Evolutionary conservation across 2,797 vertebrate genomes (phyloP).

Genomic region (Spinibarbus caldwelli): DNA sequence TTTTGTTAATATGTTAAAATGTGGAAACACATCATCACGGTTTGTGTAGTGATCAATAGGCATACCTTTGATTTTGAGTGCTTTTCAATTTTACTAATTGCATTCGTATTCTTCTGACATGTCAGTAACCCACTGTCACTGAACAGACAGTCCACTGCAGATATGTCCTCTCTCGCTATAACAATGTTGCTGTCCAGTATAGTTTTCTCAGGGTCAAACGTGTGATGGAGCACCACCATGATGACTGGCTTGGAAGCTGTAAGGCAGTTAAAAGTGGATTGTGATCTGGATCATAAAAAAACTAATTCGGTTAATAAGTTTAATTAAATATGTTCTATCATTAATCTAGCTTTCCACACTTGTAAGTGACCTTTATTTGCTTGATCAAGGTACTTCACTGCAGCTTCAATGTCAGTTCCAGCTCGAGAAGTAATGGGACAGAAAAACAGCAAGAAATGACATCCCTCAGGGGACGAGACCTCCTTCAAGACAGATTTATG

Average conservation of each 20-base stretch:
- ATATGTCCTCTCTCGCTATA: neutral
- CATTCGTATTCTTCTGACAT: neutral
- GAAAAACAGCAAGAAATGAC: constrained; percentile 22
- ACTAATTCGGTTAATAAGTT: neutral
- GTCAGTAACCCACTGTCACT: neutral
- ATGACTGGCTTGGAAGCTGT: constrained; percentile 18
- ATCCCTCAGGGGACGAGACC: neutral
- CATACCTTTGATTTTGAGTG: neutral
- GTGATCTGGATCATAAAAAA: neutral
- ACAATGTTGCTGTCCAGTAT: constrained; percentile 24
- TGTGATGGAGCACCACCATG: constrained; percentile 45
- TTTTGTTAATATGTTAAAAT: neutral
- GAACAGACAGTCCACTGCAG: constrained; percentile 43
- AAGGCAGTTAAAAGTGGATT: neutral
- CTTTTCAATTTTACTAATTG: neutral
- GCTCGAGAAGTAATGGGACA: constrained; percentile 35
- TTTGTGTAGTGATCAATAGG: neutral
- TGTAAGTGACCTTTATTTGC: neutral
- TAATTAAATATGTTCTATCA: neutral
- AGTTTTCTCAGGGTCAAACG: neutral
- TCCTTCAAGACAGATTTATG: neutral
- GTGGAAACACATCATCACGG: neutral
- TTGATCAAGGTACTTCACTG: neutral
- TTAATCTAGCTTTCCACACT: no score
- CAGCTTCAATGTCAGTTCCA: constrained; percentile 36